Evolutionary conservation across 2,888 invertebrate genomes (phyloP), one percentile per base, ranked within the genome.

Genomic region (Acrobasis consociella): DNA sequence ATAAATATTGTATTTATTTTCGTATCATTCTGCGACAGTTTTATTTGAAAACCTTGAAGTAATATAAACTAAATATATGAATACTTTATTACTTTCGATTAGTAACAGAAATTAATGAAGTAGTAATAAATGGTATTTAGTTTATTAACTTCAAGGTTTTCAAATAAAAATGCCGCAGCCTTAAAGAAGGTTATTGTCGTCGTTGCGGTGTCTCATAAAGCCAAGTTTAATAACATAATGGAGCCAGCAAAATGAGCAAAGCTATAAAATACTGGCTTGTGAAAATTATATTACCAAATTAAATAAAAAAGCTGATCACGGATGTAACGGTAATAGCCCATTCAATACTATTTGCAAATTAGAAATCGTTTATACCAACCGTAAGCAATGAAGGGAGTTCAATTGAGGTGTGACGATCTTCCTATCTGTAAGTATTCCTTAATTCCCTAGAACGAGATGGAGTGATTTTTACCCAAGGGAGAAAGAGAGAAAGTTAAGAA

Each of bases 401-500:
- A 69, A 69, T 69, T 71, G 67, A 75, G 72, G 75, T 73, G 75
- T 69, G 69, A 70, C 72, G 72, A 74, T 73, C 69, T 70, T 64
- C 67, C 68, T 64, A 67, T 67, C 65, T 65, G 60, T 61, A 65
- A 65, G 67, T 67, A 66, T 61, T 67, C 67, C 58, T 64, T 65
- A 63, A 71, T 66, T 65, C 63, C 64, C 58, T 37, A 42, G 64
- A 72, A 69, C 65, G 73, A 72, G 73, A 75, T 62, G 72, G 66
- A 68, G 60, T 65, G 66, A 69, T 58, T 31, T 62, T 52, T 17
- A 65, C 59, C 65, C 56, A 65, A 68, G 74, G 71, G 70, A 58
- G 72, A 79, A 73, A 69, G 74, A 78, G 78, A 80, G 69, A 74
- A 75, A 77, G 75, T 78, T 78, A 76, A 80, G 78, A 80, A 78